Base-by-base conservation (phyloP, 2,888 invertebrate species). In the Dexiosoma caninum region DNA sequence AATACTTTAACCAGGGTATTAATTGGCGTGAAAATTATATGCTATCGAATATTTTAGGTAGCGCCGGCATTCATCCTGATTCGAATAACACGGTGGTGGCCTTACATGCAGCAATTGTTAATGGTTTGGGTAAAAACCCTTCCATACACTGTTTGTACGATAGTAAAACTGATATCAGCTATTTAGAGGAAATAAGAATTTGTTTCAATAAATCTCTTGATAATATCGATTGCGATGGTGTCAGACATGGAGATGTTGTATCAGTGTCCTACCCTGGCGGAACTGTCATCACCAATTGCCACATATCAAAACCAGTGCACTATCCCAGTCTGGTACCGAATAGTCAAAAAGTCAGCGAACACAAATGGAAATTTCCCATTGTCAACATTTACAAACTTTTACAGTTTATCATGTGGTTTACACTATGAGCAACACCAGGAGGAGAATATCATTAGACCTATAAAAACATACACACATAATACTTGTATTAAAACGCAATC, bases 161-260 rank as follows among this genome's bases (percentile, higher is more conserved):
- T 86, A 89, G 92, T 86, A 89, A 92, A 74, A 91, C 91, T 0
- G 92, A 92, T 21, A 89, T 92, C 19, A 92, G 92, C 2, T 93
- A 93, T 85, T 86, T 96, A 60, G 92, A 92, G 19, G 95, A 96
- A 88, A 92, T 96, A 69, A 91, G 95, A 19, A 92, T 96, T 60
- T 96, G 96, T 85, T 94, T 96, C 83, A 91, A 94, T 86, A 95
- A 95, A 86, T 88, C 90, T 0, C 88, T 96, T 19, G 88, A 92
- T 40, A 86, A 94, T 14, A 91, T 92, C 2, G 92, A 95, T 86
- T 96, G 95, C 86, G 93, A 94, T 87, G 92, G 92, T 9, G 91
- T 93, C 1, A 86, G 85, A 77, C 86, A 84, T 62, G 87, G 84
- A 44, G 85, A 86, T 76, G 84, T 87, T 1, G 84, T 86, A 9